Percentiles rank a stretch among this genome's conserved stretches.
phyloP scores from a whole-genome alignment of 2,888 invertebrate species.

The Blera fallax region DNA sequence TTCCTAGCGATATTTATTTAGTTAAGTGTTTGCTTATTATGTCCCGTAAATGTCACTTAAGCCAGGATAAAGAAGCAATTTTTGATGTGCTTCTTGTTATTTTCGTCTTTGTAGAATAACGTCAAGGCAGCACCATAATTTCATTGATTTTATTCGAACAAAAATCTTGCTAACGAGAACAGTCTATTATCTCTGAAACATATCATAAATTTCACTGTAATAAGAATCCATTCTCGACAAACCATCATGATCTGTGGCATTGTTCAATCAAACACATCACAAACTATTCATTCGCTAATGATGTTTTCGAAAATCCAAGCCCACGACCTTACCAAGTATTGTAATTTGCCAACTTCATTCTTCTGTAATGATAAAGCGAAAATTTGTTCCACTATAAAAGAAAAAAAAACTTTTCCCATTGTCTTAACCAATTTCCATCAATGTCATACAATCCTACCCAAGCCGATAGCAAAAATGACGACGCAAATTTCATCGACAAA shows the following conservation, averaged over 20 bases:
- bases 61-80: too few species aligned
- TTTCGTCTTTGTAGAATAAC: too few species aligned
- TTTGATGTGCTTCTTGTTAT: too few species aligned
- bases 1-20: too few species aligned
- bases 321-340: neutral
- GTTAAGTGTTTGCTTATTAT: too few species aligned
- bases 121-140: too few species aligned
- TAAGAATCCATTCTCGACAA: too few species aligned
- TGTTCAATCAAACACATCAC: neutral
- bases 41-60: too few species aligned
- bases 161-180: too few species aligned
- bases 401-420: conserved; percentile 50
- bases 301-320: neutral
- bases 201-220: neutral
- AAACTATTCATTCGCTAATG: neutral
- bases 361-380: conserved; percentile 23
- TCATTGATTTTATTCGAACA: too few species aligned
- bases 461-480: conserved; percentile 35
- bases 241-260: neutral
- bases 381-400: neutral
- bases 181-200: too few species aligned
- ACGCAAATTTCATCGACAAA: conserved; percentile 22
- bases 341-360: conserved; percentile 36
- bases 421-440: conserved; percentile 46
- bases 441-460: conserved; percentile 19